Base-by-base conservation (phyloP, 2,888 invertebrate species). In the Flexamia atlantica region DNA sequence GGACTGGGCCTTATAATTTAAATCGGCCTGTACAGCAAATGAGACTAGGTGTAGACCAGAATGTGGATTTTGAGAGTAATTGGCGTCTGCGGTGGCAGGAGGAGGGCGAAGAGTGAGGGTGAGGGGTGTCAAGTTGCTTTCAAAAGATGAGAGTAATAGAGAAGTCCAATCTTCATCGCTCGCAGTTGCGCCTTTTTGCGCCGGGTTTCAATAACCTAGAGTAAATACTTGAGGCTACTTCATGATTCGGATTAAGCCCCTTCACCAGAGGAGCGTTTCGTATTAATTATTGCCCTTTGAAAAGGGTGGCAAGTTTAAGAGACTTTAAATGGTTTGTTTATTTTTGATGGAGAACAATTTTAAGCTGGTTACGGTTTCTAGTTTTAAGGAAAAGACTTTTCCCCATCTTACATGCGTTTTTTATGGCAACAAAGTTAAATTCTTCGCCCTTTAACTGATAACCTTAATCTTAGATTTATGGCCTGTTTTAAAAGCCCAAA, bases 111-210 rank as follows among this genome's bases (percentile, higher is more conserved):
- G 53, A 23, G 53, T 20, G 53, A 46, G 46, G 46, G 57, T 20
- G 57, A 23, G 20, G 57, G 20, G 25, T 64, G 53, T 23, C 9
- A 57, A 64, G 64, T 28, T 17, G 64, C 64, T 64, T 64, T 64
- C 28, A 64, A 64, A 64, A 64, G 64, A 2, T 28, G 17, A 64
- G 28, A 28, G 64, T 30, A 64, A 28, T 64, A 20, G 17, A 3
- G 14, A 28, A 28, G 5, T 28, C 30, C 64, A 25, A 28, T 64
- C 64, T 30, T 30, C 17, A 12, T 12, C 14, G 17, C 20, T n/a
- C 28, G 3, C 64, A 28, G 57, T 9, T 30, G 28, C 64, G 64
- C 30, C 64, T 64, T 64, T 64, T 57, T 12, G 20, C 23, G 57
- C 5, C 20, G 57, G 23, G 20, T 57, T 20, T 57, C 23, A 57